Percentiles rank a stretch among this genome's conserved stretches.
These are phyloP conservation scores for Tenthredo scrophulariae DNA, from an alignment of 2,888 invertebrate genomes.

Conservation along the genomic window DNA sequence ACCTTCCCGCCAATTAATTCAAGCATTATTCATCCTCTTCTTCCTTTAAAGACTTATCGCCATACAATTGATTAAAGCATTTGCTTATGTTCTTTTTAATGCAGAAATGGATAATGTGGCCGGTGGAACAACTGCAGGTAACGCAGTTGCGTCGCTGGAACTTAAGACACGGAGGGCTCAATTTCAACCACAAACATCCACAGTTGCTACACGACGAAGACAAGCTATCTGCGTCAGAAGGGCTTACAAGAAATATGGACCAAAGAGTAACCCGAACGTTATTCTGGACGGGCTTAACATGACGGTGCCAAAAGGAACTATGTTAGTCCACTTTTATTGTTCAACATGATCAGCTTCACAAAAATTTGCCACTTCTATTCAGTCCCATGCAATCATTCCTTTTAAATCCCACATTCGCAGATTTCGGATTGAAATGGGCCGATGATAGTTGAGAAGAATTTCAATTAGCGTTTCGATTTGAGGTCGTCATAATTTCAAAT, in stretches of 20 bases:
- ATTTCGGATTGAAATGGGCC: neutral
- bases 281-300: constrained; percentile 93
- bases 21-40: no score
- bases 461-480: neutral
- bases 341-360: neutral
- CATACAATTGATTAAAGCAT: neutral
- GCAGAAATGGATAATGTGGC: constrained; percentile 65
- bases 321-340: constrained; percentile 80
- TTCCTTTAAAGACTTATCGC: no score
- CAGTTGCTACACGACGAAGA: constrained; percentile 85
- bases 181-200: constrained; percentile 85
- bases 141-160: constrained; percentile 77
- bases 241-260: constrained; percentile 92
- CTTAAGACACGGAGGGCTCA: constrained; percentile 80
- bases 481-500: neutral
- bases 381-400: no score
- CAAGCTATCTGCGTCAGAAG: constrained; percentile 92
- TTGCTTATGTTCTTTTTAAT: neutral
- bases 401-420: neutral
- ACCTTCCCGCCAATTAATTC: no score
- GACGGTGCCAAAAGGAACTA: constrained; percentile 94
- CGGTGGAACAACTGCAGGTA: constrained; percentile 61
- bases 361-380: neutral
- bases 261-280: constrained; percentile 87
- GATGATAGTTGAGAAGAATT: neutral